phyloP scores from a whole-genome alignment of 2,888 invertebrate genomes.

The Eurois occulta region DNA sequence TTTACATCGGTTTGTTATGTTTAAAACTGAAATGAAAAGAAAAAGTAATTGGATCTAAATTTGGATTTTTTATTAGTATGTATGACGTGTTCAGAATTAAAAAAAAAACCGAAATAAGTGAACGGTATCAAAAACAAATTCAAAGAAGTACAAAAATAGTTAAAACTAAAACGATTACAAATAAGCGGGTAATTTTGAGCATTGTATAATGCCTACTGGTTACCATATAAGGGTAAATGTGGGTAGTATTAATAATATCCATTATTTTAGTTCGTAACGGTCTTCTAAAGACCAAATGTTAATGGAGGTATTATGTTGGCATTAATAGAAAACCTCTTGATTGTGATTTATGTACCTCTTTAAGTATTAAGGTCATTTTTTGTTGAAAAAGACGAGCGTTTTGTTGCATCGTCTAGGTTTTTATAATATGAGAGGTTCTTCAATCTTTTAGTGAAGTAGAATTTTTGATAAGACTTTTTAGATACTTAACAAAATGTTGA shows the following conservation, averaged over 20 bases:
- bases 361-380: slow-evolving; percentile 59
- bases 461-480: slow-evolving; percentile 10
- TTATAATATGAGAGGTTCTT: slow-evolving; percentile 21
- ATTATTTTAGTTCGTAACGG: slow-evolving; percentile 64
- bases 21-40: slow-evolving; percentile 25
- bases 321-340: slow-evolving; percentile 61
- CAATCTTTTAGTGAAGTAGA: slow-evolving; percentile 12
- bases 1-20: slow-evolving; percentile 29
- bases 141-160: neutral
- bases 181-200: slow-evolving; percentile 17
- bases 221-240: slow-evolving; percentile 51
- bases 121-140: neutral
- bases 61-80: slow-evolving; percentile 5
- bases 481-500: slow-evolving; percentile 25
- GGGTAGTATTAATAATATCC: slow-evolving; percentile 55
- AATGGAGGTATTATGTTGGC: slow-evolving; percentile 57
- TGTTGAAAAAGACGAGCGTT: slow-evolving; percentile 26
- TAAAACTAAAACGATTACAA: slow-evolving; percentile 35
- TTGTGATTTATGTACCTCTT: slow-evolving; percentile 61
- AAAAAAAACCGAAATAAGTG: neutral
- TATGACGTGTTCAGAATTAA: neutral
- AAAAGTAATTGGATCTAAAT: slow-evolving; percentile 21
- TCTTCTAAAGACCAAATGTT: slow-evolving; percentile 49
- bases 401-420: slow-evolving; percentile 26
- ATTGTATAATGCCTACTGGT: slow-evolving; percentile 15